These are phyloP conservation scores for Genyomyrus donnyi DNA, from an alignment of 2,113 vertebrate species.

Conservation along the genomic window DNA sequence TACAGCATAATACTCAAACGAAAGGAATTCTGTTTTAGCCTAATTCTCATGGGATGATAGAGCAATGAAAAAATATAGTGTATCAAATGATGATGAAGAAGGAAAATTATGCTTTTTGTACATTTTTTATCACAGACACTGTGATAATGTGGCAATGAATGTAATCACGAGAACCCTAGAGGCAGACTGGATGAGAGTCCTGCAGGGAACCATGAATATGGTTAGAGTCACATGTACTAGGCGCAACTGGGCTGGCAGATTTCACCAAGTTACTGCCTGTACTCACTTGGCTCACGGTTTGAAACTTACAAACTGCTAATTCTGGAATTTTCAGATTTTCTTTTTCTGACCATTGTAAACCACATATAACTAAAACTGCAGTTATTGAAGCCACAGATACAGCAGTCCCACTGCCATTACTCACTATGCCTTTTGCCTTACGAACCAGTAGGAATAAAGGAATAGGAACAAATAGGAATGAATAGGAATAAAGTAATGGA, in stretches of 20 bases:
- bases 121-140: not conserved
- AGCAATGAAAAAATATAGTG: not conserved
- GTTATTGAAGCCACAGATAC: not conserved
- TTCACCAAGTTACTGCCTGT: not conserved
- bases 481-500: not conserved
- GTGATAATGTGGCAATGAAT: not conserved
- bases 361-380: not conserved
- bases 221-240: not conserved
- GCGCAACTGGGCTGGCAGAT: not conserved
- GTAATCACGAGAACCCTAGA: not conserved
- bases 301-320: not conserved
- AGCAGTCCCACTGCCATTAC: not conserved
- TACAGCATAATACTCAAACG: not conserved
- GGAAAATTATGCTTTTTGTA: not conserved
- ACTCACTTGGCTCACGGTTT: not conserved
- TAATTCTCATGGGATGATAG: not conserved
- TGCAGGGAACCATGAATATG: not conserved
- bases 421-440: not conserved
- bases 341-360: not conserved
- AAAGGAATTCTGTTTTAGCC: not conserved
- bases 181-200: not conserved
- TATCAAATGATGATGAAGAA: not conserved
- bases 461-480: too few relatives aligned
- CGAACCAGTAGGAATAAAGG: not conserved
- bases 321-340: not conserved